These are phyloP conservation scores for Leguminivora glycinivorella DNA, from an alignment of 1,140 invertebrate species.

Conservation along the genomic window DNA sequence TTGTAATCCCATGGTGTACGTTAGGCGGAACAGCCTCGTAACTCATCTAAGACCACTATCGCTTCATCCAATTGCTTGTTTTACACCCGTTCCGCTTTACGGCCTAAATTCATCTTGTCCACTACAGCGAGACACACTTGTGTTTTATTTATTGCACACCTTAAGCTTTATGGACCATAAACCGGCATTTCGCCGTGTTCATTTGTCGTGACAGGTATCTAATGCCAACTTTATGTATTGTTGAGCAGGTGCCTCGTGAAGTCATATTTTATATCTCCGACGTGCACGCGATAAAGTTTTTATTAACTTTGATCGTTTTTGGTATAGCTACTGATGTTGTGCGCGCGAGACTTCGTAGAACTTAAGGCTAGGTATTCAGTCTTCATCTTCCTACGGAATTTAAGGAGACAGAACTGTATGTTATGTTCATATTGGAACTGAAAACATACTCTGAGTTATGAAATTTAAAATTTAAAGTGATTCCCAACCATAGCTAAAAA, in stretches of 20 bases:
- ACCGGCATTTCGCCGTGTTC: slow-evolving; percentile 17
- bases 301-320: slow-evolving; percentile 9
- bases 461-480: too few species aligned
- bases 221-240: slow-evolving; percentile 23
- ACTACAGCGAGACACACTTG: slow-evolving; percentile 23
- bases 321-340: not conserved
- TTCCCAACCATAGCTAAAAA: too few species aligned
- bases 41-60: slow-evolving; percentile 17
- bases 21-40: not conserved
- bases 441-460: too few species aligned
- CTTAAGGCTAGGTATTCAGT: not conserved
- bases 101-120: slow-evolving; percentile 25
- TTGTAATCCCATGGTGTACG: slow-evolving; percentile 2
- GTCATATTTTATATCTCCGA: slow-evolving; percentile 23
- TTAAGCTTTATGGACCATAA: slow-evolving; percentile 28
- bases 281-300: slow-evolving; percentile 24
- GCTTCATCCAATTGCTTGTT: slow-evolving; percentile 27
- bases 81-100: slow-evolving; percentile 17
- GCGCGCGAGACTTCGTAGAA: not conserved
- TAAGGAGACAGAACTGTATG: too few species aligned
- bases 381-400: too few species aligned
- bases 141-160: slow-evolving; percentile 28
- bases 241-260: slow-evolving; percentile 24
- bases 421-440: too few species aligned
- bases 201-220: slow-evolving; percentile 26